Evolutionary conservation across 2,113 vertebrate species (phyloP).

Genomic region (Phrynosoma blainvillii): DNA sequence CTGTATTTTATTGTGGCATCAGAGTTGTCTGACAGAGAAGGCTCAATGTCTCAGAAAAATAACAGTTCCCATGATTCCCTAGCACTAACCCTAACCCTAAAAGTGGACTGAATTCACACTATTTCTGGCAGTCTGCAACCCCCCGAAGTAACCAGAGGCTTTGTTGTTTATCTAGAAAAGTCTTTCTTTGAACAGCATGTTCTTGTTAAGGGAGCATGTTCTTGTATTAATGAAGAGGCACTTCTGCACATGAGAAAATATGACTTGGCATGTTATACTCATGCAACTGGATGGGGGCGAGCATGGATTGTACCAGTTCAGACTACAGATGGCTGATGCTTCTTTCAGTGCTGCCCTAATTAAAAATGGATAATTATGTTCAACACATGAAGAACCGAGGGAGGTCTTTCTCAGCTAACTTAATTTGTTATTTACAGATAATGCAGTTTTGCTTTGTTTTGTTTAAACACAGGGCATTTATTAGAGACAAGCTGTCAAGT

Average conservation of each 20-base stretch:
- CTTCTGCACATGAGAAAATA: background rate
- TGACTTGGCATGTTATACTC: background rate
- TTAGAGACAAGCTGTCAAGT: too few relatives aligned
- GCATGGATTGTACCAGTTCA: background rate
- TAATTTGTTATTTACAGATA: background rate
- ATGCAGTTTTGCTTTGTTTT: background rate
- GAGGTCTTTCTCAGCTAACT: background rate
- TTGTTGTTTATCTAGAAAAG: background rate
- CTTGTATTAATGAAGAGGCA: background rate
- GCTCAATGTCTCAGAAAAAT: too few relatives aligned
- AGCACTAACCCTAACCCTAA: too few relatives aligned
- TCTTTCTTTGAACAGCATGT: background rate
- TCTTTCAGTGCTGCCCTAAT: background rate
- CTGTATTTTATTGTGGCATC: too few relatives aligned
- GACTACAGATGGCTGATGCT: background rate
- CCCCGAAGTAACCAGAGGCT: background rate
- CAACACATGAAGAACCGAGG: background rate
- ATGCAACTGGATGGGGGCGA: too few relatives aligned
- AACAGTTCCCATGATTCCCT: too few relatives aligned
- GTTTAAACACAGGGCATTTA: too few relatives aligned
- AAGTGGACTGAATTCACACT: too few relatives aligned
- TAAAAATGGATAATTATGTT: background rate
- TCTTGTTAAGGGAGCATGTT: background rate
- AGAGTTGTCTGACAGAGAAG: too few relatives aligned
- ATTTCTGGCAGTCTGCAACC: too few relatives aligned